Evolutionary conservation across 2,888 invertebrate genomes (phyloP), one percentile per base, ranked within the genome.

Genomic region (Dorcus hopei): DNA sequence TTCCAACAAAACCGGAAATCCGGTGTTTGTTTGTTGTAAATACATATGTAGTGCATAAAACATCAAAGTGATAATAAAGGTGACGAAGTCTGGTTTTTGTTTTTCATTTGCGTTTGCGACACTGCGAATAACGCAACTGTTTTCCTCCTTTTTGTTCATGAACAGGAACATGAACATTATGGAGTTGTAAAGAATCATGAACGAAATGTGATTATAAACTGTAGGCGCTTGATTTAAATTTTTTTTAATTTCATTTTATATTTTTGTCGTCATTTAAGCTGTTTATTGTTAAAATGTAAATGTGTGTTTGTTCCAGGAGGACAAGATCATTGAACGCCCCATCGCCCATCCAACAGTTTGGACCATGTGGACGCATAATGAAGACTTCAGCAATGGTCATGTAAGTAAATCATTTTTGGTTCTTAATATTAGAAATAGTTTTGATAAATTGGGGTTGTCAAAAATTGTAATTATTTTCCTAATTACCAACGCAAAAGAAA

Each of bases 361-460:
- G 97, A 84, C 97, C 97, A 86, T 97, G 97, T 83, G 97, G 96
- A 72, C 90, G 95, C 69, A 95, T 97, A 77, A 92, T 95, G 93
- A 96, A 95, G 82, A 95, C 93, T 80, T 93, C 95, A 9, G 93
- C 93, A 40, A 93, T 94, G 91, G 92, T 95, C 77, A 93, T 97
- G 97, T 95, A 82, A 92, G 95, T 92, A 80, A 54, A 40, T 11
- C 9, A 2, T 5, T 11, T 40, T 40, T 19, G 19, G 19, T 19
- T 19, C 19, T 19, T 19, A 19, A 19, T 19, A 2, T 19, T 19
- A 19, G 2, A 19, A 19, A 19, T 14, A 1, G 14, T 14, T 14
- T 14, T 14, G 1, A 14, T 1, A 14, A 14, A 14, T 14, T 14
- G 14, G 6, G n/a, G n/a, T n/a, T n/a, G n/a, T n/a, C n/a, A n/a